Conservation (phyloP, 2,113 vertebrate species). For the Hystrix brachyura region DNA sequence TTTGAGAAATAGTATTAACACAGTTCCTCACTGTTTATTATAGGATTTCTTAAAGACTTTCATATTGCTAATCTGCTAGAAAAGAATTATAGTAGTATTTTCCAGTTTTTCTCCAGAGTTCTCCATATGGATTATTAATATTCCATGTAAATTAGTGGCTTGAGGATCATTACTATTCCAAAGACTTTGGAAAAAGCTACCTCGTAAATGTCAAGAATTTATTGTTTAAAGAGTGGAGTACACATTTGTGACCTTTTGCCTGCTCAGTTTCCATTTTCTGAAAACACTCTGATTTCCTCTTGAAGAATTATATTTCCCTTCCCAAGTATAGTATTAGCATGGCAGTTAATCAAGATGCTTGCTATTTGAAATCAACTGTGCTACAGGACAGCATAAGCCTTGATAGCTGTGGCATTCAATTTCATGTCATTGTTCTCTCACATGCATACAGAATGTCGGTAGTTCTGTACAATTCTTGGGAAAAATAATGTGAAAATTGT, state of each 20-base stretch:
- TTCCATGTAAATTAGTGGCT: background rate
- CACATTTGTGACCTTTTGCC: background rate
- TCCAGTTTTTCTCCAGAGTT: background rate
- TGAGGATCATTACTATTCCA: background rate
- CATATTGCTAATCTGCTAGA: background rate
- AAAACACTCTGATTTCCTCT: background rate
- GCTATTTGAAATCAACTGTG: background rate
- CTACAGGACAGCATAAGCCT: background rate
- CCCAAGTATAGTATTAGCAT: background rate
- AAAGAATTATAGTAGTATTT: background rate
- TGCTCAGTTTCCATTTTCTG: background rate
- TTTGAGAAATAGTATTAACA: background rate
- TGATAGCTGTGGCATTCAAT: background rate
- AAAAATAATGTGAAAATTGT: background rate
- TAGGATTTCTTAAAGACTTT: constrained; percentile 5
- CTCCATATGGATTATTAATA: background rate
- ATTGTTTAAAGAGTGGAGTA: background rate
- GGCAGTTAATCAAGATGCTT: background rate
- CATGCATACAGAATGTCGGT: background rate
- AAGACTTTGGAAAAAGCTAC: background rate
- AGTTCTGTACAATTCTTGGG: background rate
- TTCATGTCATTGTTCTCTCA: background rate
- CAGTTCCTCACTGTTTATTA: background rate
- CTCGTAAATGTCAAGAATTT: background rate
- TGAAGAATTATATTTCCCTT: background rate